Conservation (phyloP, 2,113 vertebrate genomes). For the Hippotragus niger region DNA sequence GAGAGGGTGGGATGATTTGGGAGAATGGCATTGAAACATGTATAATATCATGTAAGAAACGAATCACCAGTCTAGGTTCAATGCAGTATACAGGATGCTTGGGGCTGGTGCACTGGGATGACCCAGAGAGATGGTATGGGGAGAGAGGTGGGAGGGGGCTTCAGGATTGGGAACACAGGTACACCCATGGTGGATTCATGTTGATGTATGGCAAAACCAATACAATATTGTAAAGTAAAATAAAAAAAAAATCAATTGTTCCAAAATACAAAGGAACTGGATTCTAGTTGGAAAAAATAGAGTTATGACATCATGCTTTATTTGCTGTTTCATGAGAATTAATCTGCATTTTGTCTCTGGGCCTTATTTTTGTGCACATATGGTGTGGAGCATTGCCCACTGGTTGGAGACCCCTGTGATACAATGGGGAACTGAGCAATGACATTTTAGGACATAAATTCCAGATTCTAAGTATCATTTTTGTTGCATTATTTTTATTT, state of each 20-base stretch:
- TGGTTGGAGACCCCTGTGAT: neutral
- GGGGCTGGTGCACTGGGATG: too few relatives aligned
- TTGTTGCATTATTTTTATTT: neutral
- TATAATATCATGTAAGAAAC: too few relatives aligned
- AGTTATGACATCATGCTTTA: neutral
- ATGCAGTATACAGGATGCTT: too few relatives aligned
- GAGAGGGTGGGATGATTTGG: too few relatives aligned
- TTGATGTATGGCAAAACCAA: too few relatives aligned
- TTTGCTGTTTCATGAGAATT: neutral
- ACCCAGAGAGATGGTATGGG: too few relatives aligned
- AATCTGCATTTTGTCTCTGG: neutral
- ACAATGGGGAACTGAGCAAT: neutral
- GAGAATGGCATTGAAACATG: too few relatives aligned
- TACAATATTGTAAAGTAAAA: too few relatives aligned
- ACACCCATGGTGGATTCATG: too few relatives aligned
- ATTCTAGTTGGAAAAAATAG: neutral
- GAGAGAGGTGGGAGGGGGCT: too few relatives aligned
- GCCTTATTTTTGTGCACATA: neutral
- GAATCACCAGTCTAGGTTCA: fast-evolving
- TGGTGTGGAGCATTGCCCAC: neutral
- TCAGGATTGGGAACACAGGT: too few relatives aligned
- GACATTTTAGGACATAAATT: neutral
- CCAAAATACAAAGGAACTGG: neutral
- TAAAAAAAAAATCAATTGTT: neutral
- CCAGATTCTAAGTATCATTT: neutral